These are phyloP conservation scores for Drosophila tsacasi DNA, from an alignment of 1,140 invertebrate species.

Conservation along the genomic window DNA sequence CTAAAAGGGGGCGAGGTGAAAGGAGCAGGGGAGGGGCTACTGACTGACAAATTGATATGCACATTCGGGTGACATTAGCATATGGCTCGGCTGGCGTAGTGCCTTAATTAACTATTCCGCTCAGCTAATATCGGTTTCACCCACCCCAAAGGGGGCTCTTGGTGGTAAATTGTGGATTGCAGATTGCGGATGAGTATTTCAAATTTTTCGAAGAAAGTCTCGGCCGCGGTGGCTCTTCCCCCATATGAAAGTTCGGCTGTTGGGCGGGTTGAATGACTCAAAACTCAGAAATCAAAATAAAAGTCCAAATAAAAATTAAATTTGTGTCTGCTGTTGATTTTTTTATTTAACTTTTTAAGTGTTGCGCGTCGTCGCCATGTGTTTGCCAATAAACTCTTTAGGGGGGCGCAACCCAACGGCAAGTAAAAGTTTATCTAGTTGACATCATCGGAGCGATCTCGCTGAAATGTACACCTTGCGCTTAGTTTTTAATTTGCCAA, in stretches of 20 bases:
- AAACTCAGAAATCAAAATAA: constrained; percentile 58
- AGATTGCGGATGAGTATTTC: constrained; percentile 57
- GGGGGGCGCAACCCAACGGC: constrained; percentile 30
- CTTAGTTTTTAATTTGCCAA: constrained; percentile 55
- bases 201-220: constrained; percentile 73
- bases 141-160: constrained; percentile 54
- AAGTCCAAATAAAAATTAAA: constrained; percentile 46
- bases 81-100: constrained; percentile 45
- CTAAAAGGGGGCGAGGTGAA: constrained; percentile 10
- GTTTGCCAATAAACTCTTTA: constrained; percentile 45
- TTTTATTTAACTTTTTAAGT: constrained; percentile 15
- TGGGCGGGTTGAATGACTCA: constrained; percentile 74
- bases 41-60: constrained; percentile 48
- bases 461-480: constrained; percentile 18
- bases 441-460: constrained; percentile 40
- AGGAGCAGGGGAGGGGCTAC: not conserved
- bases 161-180: constrained; percentile 25
- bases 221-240: not conserved
- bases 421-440: constrained; percentile 43
- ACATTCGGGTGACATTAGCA: constrained; percentile 65
- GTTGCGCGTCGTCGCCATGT: constrained; percentile 1
- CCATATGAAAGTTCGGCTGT: constrained; percentile 59
- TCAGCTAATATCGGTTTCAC: constrained; percentile 84
- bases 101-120: constrained; percentile 80
- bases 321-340: constrained; percentile 25